phyloP scores from a whole-genome alignment of 2,113 vertebrate species.

The Atlantisia rogersi region DNA sequence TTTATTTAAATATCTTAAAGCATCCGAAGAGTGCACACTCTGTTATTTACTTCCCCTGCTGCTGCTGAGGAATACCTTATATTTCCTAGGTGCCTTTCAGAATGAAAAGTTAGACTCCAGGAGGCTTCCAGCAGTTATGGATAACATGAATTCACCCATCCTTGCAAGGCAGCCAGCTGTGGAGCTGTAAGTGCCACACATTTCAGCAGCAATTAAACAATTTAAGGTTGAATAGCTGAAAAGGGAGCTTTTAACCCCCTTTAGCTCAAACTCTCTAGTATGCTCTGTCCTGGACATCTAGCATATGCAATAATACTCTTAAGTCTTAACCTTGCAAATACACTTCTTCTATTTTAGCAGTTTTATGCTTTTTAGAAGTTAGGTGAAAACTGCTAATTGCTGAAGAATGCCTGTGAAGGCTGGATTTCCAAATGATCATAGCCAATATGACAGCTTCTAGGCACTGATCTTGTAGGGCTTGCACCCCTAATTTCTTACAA shows the following conservation, averaged over 20 bases:
- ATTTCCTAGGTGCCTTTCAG: background rate
- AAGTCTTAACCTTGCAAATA: background rate
- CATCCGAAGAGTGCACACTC: background rate
- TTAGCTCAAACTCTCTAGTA: background rate
- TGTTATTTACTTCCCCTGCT: background rate
- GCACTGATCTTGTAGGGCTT: background rate
- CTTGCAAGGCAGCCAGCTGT: background rate
- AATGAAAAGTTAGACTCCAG: background rate
- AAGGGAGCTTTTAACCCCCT: background rate
- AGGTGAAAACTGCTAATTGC: background rate
- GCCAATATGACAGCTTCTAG: background rate
- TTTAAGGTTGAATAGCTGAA: background rate
- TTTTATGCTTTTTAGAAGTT: background rate
- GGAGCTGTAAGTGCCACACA: background rate
- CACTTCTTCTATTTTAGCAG: background rate
- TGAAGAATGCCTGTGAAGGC: background rate
- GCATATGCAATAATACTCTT: background rate
- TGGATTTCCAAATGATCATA: rapidly evolving
- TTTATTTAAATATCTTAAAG: slow-evolving; percentile 36
- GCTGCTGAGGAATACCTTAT: background rate
- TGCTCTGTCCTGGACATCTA: background rate
- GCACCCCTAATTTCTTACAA: background rate
- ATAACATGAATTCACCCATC: background rate
- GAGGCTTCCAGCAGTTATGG: background rate
- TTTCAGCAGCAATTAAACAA: background rate